Base-by-base conservation (phyloP, 2,888 invertebrate species). In the Acanthosepion pharaonis region DNA sequence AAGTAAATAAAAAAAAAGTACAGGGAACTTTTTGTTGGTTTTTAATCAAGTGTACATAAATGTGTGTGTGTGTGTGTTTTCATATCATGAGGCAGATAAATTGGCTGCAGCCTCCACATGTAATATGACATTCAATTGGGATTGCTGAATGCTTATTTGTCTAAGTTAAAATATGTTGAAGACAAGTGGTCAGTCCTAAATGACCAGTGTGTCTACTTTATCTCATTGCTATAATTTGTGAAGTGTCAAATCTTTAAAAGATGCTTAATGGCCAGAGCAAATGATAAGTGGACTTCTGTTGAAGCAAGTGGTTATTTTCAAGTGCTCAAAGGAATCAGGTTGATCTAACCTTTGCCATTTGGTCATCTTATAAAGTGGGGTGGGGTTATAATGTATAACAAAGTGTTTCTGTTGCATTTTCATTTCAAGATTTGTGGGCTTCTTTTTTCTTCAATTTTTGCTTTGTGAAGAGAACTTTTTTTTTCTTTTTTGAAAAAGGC, bases 181-280 rank as follows among this genome's bases (percentile, higher is more conserved):
- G 78, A n/a, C 33, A 78, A 78, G 78, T 78, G 78, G 78, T n/a
- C 78, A 78, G 78, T 78, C 78, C 78, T n/a, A 78, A 78, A n/a
- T 78, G 78, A 78, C 78, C 78, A 78, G 78, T 78, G 78, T 78
- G 78, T n/a, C 78, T 78, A 78, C 78, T 78, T 78, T 78, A 78
- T 33, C n/a, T 78, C 78, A 78, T 78, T 33, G 78, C 78, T 33
- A 78, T 78, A 78, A 78, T 78, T 78, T 78, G 78, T 78, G 78
- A 78, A 78, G 78, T 78, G 33, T 78, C n/a, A 78, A 78, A 78
- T 33, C 78, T 78, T 33, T 78, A 78, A 78, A 78, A 78, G 33
- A 33, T n/a, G 78, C 78, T 78, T 78, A 78, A 78, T 78, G 33
- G 78, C 78, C 78, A n/a, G n/a, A 78, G 78, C n/a, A 78, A 78